Base-by-base conservation (phyloP, 2,113 vertebrate genomes). In the Zosterops japonicus region DNA sequence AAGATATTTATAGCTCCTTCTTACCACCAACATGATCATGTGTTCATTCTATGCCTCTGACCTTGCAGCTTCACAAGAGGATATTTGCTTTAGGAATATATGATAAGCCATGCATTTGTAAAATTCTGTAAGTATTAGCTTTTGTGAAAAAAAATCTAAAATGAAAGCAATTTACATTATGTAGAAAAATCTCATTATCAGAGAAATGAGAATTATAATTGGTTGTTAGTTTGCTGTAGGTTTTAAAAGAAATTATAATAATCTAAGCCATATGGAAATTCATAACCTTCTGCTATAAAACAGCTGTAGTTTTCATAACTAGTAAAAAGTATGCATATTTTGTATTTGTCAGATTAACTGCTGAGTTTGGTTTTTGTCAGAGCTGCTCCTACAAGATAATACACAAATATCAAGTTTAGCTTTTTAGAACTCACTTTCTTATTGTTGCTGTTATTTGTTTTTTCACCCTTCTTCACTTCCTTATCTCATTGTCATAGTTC, bases 281-380 rank as follows among this genome's bases (percentile, higher is more conserved):
- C 94, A 96, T 95, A 96, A 87, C 76, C 83, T 93, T 92, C 89
- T 94, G 65, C 85, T 95, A 69, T 94, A 95, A 97, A 97, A 96
- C 89, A 97, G 84, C 87, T 83, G 52, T 87, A 90, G 60, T 93
- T 94, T 94, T 96, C 89, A 56, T 94, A 96, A 88, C 90, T 93
- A 76, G 79, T 95, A 95, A 97, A 97, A 96, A 93, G 72, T 77
- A 75, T 81, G 75, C 89, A 46, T 94, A 81, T 96, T 94, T 97
- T 96, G 53, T 97, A 79, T 84, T 89, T 98, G 94, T 95, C 89
- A 94, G 90, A 96, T 97, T 97, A 96, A 96, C 96, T 95, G 57
- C 79, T 96, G 75, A 68, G 46, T 97, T 97, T 97, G 70, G 24
- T 83, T 97, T 96, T 93, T 95, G 72, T 94, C 77, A 96, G 95